These are phyloP conservation scores for Prietella phreatophila DNA, from an alignment of 2,113 vertebrate genomes.

Conservation along the genomic window DNA sequence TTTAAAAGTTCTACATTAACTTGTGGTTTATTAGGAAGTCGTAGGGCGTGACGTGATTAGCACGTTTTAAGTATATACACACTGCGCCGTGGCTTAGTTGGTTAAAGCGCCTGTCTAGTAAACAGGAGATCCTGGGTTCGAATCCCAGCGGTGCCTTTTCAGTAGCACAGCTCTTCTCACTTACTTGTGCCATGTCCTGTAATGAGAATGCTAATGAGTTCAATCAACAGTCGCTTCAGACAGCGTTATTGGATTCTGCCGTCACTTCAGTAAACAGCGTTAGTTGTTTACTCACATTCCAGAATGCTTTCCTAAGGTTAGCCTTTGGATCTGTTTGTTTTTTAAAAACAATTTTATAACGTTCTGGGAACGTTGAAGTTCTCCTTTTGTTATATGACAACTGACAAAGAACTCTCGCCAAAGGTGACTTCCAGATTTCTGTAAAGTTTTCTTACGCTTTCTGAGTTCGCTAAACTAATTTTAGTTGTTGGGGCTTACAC, in stretches of 20 bases:
- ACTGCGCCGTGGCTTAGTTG: slow-evolving; percentile 76
- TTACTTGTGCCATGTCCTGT: too few relatives aligned
- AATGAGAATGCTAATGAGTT: neutral
- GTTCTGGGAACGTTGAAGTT: neutral
- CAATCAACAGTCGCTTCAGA: rapidly evolving
- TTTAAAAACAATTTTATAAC: neutral
- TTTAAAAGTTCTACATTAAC: neutral
- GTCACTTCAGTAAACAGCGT: too few relatives aligned
- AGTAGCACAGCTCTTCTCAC: too few relatives aligned
- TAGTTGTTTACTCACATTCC: neutral
- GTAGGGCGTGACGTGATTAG: neutral
- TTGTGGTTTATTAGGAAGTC: neutral
- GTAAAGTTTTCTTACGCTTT: neutral
- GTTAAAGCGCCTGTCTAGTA: slow-evolving; percentile 72
- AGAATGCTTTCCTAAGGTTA: neutral
- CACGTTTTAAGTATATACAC: rapidly evolving
- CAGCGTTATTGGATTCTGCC: neutral
- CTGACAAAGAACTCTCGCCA: neutral
- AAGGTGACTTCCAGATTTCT: neutral
- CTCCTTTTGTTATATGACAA: neutral
- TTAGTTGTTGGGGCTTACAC: too few relatives aligned
- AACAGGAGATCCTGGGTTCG: slow-evolving; percentile 83
- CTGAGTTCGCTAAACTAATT: neutral
- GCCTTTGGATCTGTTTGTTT: neutral
- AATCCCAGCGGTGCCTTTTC: slow-evolving; percentile 40